phyloP scores from a whole-genome alignment of 2,113 vertebrate species.

The Gobius niger region DNA sequence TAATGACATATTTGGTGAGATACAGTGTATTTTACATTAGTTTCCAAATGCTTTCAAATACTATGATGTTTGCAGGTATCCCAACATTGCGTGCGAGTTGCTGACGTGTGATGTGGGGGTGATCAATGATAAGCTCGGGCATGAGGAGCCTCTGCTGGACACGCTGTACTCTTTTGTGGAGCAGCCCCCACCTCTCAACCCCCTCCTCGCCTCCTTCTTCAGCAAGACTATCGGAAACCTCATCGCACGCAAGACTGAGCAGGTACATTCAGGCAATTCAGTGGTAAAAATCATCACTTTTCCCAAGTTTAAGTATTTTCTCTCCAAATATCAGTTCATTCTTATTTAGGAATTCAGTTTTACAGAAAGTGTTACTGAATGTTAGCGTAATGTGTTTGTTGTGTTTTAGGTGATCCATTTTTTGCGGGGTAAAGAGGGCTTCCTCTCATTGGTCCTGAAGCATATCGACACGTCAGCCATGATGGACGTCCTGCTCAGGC shows the following conservation, averaged over 20 bases:
- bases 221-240: conserved; percentile 97
- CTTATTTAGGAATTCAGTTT: not conserved
- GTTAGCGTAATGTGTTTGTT: conserved; percentile 1
- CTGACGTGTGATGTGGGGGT: conserved; percentile 91
- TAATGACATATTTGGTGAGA: too few species aligned
- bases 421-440: conserved; percentile 86
- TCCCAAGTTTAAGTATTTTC: too few species aligned
- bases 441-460: conserved; percentile 87
- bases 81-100: conserved; percentile 95
- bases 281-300: too few species aligned
- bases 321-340: too few species aligned
- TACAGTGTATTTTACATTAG: too few species aligned
- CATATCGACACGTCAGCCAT: conserved; percentile 95
- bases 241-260: conserved; percentile 93
- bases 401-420: conserved; percentile 84
- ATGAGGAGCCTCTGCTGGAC: conserved; percentile 86
- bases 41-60: too few species aligned
- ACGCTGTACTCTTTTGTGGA: conserved; percentile 89
- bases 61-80: conserved; percentile 76
- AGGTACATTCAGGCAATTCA: conserved; percentile 73
- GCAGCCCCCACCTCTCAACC: conserved; percentile 90
- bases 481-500: conserved; percentile 94
- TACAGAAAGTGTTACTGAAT: not conserved
- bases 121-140: conserved; percentile 93
- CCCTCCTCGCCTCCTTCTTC: conserved; percentile 96